Percentiles rank a stretch among this genome's conserved stretches.
phyloP scores from a whole-genome alignment of 2,888 invertebrate genomes.

The Norana najaformis region DNA sequence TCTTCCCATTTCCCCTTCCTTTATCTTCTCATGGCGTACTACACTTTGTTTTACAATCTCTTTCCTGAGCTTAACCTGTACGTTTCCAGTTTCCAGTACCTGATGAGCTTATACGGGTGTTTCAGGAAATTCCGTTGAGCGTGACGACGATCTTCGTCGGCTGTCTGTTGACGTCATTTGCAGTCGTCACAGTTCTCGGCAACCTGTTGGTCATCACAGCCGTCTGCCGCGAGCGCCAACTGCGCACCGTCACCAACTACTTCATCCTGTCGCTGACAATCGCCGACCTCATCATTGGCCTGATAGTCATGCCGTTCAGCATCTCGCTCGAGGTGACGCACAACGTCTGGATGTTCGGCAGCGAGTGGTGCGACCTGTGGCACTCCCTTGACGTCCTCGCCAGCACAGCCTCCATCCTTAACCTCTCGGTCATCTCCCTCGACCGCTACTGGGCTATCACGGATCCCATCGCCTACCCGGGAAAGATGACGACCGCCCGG shows the following conservation, averaged over 20 bases:
- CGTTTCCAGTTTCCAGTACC: too few species aligned
- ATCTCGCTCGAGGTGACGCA: conserved; percentile 62
- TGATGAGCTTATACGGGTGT: neutral
- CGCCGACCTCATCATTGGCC: conserved; percentile 91
- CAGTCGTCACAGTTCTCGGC: conserved; percentile 89
- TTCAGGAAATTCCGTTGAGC: neutral
- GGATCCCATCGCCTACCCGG: conserved; percentile 86
- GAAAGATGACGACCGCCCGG: conserved; percentile 86
- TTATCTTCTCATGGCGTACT: neutral
- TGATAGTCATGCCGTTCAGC: conserved; percentile 93
- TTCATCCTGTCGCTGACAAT: conserved; percentile 95
- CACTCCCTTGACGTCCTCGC: conserved; percentile 93
- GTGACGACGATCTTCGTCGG: conserved; percentile 62
- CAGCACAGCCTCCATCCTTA: conserved; percentile 94
- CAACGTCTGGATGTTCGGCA: conserved; percentile 82
- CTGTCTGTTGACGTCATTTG: conserved; percentile 82
- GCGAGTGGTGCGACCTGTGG: conserved; percentile 97
- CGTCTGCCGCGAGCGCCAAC: conserved; percentile 85
- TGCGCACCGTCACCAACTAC: conserved; percentile 90
- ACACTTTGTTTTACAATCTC: too few species aligned
- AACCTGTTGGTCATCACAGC: conserved; percentile 92
- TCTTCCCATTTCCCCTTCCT: too few species aligned
- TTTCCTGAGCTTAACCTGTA: too few species aligned
- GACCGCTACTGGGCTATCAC: conserved; percentile 99
- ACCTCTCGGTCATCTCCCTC: conserved; percentile 92